Evolutionary conservation across 2,888 invertebrate species (phyloP).

Genomic region (Sicus ferrugineus): DNA sequence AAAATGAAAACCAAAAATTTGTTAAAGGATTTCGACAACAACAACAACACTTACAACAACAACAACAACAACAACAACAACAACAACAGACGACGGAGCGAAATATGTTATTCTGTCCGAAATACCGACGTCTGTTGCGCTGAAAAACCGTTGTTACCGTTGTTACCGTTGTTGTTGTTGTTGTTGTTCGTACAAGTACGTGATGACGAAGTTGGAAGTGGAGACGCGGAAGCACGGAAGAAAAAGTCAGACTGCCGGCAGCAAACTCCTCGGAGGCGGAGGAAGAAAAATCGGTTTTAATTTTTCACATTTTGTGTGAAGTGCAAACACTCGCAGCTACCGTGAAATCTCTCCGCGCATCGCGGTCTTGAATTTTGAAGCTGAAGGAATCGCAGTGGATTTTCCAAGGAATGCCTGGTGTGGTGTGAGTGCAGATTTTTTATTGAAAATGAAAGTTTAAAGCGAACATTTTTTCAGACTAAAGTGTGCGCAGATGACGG

Average conservation of each 20-base stretch:
- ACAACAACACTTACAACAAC: neutral
- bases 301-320: constrained; percentile 3
- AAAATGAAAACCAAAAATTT: neutral
- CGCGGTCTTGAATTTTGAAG: neutral
- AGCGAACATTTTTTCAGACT: too few relatives aligned
- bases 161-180: too few relatives aligned
- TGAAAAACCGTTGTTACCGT: too few relatives aligned
- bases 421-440: too few relatives aligned
- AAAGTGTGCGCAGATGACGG: too few relatives aligned
- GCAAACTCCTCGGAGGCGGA: neutral
- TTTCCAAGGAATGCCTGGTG: too few relatives aligned
- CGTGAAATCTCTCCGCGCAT: neutral
- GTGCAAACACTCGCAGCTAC: neutral
- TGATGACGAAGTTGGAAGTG: neutral
- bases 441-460: too few relatives aligned
- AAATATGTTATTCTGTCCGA: too few relatives aligned
- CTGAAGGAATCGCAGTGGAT: too few relatives aligned
- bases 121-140: too few relatives aligned
- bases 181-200: neutral
- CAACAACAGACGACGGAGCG: neutral
- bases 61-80: neutral
- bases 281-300: neutral
- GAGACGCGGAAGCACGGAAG: neutral
- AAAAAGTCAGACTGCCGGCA: neutral
- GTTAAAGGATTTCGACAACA: neutral